Evolutionary conservation across 2,797 vertebrate species (phyloP).

Genomic region (Rhinoraja longicauda): DNA sequence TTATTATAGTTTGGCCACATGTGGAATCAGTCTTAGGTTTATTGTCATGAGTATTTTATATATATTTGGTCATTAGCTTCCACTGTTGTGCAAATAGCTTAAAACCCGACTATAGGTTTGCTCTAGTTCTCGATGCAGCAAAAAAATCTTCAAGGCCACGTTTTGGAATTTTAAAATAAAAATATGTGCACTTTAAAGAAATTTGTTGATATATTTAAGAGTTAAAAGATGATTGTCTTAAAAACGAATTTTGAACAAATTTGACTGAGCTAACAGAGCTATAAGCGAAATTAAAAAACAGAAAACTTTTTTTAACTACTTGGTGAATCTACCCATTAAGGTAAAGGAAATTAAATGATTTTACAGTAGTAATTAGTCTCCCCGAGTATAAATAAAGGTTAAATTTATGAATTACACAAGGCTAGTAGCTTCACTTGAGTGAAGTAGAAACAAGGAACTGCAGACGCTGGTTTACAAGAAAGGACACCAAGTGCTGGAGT

Average conservation of each 20-base stretch:
- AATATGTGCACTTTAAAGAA: neutral
- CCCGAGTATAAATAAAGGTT: too few species aligned
- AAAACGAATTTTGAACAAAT: neutral
- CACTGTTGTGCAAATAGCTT: neutral
- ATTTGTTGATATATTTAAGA: neutral
- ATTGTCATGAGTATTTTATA: neutral
- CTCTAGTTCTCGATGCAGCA: neutral
- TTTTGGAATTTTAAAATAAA: too few species aligned
- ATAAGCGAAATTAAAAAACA: neutral
- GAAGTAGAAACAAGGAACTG: too few species aligned
- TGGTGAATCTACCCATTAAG: too few species aligned
- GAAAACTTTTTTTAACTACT: neutral
- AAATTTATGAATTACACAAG: too few species aligned
- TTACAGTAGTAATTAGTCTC: too few species aligned
- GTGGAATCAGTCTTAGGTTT: neutral
- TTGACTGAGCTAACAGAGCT: neutral
- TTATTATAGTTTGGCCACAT: neutral
- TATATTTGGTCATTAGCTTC: neutral
- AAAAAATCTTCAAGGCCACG: too few species aligned
- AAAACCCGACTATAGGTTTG: neutral
- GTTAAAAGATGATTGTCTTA: neutral
- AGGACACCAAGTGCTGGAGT: too few species aligned
- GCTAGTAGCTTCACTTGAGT: too few species aligned
- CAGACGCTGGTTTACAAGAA: too few species aligned
- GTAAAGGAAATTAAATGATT: too few species aligned